Base-by-base conservation (phyloP, 2,888 invertebrate species). In the Limnephilus auricula region DNA sequence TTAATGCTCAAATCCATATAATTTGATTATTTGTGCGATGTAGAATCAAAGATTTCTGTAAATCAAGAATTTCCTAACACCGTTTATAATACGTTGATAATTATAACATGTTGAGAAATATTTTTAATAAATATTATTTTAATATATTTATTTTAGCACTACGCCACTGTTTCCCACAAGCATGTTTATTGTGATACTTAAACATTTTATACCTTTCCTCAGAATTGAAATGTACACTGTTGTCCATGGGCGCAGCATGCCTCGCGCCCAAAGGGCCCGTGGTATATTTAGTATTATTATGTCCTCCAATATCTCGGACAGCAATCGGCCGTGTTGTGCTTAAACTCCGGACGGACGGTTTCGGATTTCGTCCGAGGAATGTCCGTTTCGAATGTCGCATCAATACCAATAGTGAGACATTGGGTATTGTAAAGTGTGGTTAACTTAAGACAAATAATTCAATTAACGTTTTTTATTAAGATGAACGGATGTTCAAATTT, bases 311-410 rank as follows among this genome's bases (percentile, higher is more conserved):
- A 34, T 82, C 32, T 82, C 82, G 82, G 34, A 82, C 82, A 82
- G 25, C 32, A 34, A 82, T 82, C 82, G 82, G n/a, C 25, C 82
- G 82, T 82, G 82, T 82, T 32, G 37, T 85, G n/a, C 85, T 85
- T 65, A 85, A 45, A 85, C 30, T 25, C 30, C 40, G 84, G 84
- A 34, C 84, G 37, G 84, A 84, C 50, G 79, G 88, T 93, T 89
- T 93, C 93, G 87, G 90, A 92, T 93, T 93, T 91, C 93, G 45
- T 83, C 88, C n/a, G 83, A 85, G 90, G 92, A 92, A 65, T 65
- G 65, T 65, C n/a, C 25, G 65, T 25, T 65, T 65, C n/a, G 65
- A 65, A 25, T 65, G 65, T 65, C 65, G 91, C 91, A 37, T 40
- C 40, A 34, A 84, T 84, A 25, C 25, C 84, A 34, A 84, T 84